Conservation (phyloP, 2,888 invertebrate species). For the Griposia aprilina region DNA sequence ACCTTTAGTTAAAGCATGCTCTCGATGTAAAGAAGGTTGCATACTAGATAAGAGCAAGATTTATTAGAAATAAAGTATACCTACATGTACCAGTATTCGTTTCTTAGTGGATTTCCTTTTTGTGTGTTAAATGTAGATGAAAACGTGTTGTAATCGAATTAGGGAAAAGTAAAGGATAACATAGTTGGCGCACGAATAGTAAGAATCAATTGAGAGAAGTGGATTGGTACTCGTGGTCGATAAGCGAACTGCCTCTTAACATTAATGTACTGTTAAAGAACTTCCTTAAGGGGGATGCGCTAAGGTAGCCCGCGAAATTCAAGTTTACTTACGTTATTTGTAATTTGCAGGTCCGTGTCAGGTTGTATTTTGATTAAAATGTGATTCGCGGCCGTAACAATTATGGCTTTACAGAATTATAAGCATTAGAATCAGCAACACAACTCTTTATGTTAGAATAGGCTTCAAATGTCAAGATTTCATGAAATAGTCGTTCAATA, state of each 20-base stretch:
- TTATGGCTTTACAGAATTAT: no score
- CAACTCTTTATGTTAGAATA: no score
- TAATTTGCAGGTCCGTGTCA: no score
- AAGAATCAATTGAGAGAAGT: conserved; percentile 63
- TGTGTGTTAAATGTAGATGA: conserved; percentile 58
- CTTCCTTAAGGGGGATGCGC: conserved; percentile 16
- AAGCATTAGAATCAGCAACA: no score
- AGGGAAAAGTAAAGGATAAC: conserved; percentile 59
- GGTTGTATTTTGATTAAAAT: no score
- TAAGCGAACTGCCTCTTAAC: conserved; percentile 42
- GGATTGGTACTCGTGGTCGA: conserved; percentile 54
- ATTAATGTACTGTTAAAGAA: conserved; percentile 48
- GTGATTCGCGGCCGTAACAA: no score
- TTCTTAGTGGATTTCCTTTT: conserved; percentile 41
- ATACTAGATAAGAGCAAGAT: conserved; percentile 34
- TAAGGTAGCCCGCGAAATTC: no score
- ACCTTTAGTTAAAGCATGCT: conserved; percentile 67
- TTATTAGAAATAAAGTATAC: conserved; percentile 15
- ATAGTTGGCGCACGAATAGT: conserved; percentile 56
- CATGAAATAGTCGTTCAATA: no score
- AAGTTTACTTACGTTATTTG: no score
- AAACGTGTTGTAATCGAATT: conserved; percentile 64
- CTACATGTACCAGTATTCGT: conserved; percentile 17
- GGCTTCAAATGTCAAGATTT: no score
- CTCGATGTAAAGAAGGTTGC: conserved; percentile 27